These are phyloP conservation scores for Tholera decimalis DNA, from an alignment of 2,888 invertebrate species.

Conservation along the genomic window DNA sequence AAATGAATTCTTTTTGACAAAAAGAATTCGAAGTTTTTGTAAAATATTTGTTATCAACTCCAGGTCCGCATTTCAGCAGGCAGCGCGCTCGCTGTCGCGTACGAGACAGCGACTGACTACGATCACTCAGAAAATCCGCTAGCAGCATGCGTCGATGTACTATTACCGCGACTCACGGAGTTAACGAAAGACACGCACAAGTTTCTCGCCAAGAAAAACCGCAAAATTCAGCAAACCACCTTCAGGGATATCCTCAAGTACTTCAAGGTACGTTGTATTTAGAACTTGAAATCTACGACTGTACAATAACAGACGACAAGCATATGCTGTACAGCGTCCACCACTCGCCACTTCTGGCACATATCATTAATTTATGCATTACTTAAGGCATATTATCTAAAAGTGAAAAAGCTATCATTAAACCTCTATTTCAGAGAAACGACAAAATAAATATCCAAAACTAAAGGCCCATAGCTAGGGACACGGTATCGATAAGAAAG, in stretches of 20 bases:
- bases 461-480: no score
- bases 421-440: no score
- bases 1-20: not conserved
- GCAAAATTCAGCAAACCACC: conserved; percentile 98
- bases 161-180: conserved; percentile 94
- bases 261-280: conserved; percentile 94
- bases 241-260: conserved; percentile 98
- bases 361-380: no score
- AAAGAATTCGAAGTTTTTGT: no score
- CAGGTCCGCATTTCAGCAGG: conserved; percentile 93
- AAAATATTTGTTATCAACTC: not conserved
- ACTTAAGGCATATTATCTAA: no score
- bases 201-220: conserved; percentile 97
- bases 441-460: no score
- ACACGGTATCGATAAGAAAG: no score
- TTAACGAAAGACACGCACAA: conserved; percentile 98
- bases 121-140: conserved; percentile 91
- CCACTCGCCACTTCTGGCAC: no score
- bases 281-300: not conserved
- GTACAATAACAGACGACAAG: conserved; percentile 90
- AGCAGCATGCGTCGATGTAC: conserved; percentile 90
- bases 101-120: conserved; percentile 95
- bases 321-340: no score
- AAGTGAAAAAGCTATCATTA: no score
- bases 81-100: conserved; percentile 95